A percentile compares a stretch with the other conserved stretches of the same genome.
These are phyloP conservation scores for Lepisosteus osseus DNA, from an alignment of 2,113 vertebrate species.

Conservation along the genomic window DNA sequence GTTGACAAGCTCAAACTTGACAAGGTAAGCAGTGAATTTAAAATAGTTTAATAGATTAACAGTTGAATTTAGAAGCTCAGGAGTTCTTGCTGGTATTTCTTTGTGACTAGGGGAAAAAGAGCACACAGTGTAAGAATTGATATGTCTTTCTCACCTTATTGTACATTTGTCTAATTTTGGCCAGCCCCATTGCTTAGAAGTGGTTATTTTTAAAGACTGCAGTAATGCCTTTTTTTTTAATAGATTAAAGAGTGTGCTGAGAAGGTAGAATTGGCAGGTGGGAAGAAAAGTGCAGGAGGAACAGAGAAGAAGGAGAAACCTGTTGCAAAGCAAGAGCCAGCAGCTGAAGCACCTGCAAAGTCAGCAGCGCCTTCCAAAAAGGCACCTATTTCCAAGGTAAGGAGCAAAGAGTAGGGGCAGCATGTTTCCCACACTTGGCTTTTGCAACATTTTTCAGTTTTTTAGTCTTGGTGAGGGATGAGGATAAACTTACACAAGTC, in stretches of 20 bases:
- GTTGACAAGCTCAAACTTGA: constrained; percentile 96
- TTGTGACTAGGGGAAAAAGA: too few relatives aligned
- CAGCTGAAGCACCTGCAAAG: constrained; percentile 67
- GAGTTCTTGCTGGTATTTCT: neutral
- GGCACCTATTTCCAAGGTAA: constrained; percentile 72
- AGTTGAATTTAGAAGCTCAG: neutral
- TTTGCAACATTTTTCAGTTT: neutral
- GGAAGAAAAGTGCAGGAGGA: constrained; percentile 66
- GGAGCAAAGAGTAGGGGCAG: neutral
- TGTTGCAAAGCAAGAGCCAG: constrained; percentile 63
- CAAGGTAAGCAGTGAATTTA: constrained; percentile 60
- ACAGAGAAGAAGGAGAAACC: constrained; percentile 74
- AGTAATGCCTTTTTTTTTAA: neutral
- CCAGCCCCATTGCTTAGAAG: too few relatives aligned
- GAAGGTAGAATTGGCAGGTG: constrained; percentile 83
- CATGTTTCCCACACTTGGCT: neutral
- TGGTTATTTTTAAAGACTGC: too few relatives aligned
- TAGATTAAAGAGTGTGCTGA: constrained; percentile 96
- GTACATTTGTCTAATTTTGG: too few relatives aligned
- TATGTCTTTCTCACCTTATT: too few relatives aligned
- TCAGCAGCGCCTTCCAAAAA: constrained; percentile 75
- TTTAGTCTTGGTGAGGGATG: neutral
- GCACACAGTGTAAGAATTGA: too few relatives aligned
- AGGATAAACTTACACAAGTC: too few relatives aligned
- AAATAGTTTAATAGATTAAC: too few relatives aligned